phyloP scores from a whole-genome alignment of 2,888 invertebrate genomes.

The Heliconius ethilla region DNA sequence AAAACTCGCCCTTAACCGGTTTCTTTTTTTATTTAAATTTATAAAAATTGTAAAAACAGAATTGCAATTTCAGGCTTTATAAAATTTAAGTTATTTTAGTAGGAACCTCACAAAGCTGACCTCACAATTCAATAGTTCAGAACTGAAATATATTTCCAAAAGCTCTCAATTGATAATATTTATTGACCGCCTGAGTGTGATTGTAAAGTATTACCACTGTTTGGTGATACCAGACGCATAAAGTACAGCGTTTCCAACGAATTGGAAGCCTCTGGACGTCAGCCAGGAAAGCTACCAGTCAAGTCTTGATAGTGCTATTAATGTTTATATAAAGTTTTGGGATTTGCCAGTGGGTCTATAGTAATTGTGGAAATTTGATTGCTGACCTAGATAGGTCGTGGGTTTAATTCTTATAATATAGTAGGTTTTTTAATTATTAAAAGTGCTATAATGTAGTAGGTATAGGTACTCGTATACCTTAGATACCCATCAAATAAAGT shows the following conservation, averaged over 20 bases:
- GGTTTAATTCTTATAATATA: not conserved
- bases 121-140: not conserved
- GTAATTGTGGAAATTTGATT: not conserved
- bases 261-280: constrained; percentile 51
- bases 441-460: too few species aligned
- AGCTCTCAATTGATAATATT: constrained; percentile 37
- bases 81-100: too few species aligned
- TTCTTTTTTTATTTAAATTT: not conserved
- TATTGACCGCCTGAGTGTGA: constrained; percentile 44
- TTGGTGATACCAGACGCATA: constrained; percentile 60
- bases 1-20: too few species aligned
- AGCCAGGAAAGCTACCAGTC: constrained; percentile 49
- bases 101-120: too few species aligned
- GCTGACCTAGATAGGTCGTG: not conserved
- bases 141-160: constrained; percentile 32
- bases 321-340: constrained; percentile 6
- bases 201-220: constrained; percentile 52
- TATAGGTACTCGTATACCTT: too few species aligned
- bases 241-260: constrained; percentile 46
- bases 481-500: too few species aligned
- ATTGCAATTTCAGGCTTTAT: not conserved
- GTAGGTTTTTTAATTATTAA: too few species aligned
- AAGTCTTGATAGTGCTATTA: constrained; percentile 32
- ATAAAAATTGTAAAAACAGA: not conserved
- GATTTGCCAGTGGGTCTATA: not conserved